These are phyloP conservation scores for Dione vanillae DNA, from an alignment of 2,888 invertebrate species.

Conservation along the genomic window DNA sequence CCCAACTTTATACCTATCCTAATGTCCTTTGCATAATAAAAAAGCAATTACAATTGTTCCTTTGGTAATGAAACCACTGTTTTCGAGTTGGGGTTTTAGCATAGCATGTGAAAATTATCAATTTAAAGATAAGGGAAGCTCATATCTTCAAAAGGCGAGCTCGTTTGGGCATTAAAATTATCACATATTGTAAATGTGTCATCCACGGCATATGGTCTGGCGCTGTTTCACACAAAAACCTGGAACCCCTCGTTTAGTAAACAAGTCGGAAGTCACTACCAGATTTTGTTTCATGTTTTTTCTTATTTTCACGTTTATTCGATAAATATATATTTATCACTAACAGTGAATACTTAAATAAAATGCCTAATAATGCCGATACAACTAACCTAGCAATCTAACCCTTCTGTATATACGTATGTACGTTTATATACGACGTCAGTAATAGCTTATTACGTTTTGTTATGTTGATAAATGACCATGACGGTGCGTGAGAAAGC, in stretches of 20 bases:
- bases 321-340: not conserved
- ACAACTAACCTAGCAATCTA: too few species aligned
- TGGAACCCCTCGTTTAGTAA: slow-evolving; percentile 59
- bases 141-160: slow-evolving; percentile 35
- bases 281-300: slow-evolving; percentile 51
- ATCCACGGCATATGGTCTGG: slow-evolving; percentile 61
- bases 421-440: not conserved
- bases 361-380: not conserved
- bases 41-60: slow-evolving; percentile 47
- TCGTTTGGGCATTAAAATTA: slow-evolving; percentile 48
- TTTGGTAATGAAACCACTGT: slow-evolving; percentile 44
- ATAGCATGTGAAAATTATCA: slow-evolving; percentile 33
- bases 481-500: slow-evolving; percentile 68
- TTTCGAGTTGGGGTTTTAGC: slow-evolving; percentile 29
- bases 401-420: not conserved
- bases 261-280: slow-evolving; percentile 60
- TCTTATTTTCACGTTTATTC: slow-evolving; percentile 28
- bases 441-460: not conserved
- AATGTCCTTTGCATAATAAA: slow-evolving; percentile 54
- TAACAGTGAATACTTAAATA: too few species aligned
- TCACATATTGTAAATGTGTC: slow-evolving; percentile 69
- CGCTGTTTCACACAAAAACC: slow-evolving; percentile 53
- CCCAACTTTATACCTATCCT: slow-evolving; percentile 56
- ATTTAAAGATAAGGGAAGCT: slow-evolving; percentile 36
- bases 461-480: slow-evolving; percentile 33